phyloP scores from a whole-genome alignment of 2,797 vertebrate genomes.

The Typhlichthys eigenmanni region DNA sequence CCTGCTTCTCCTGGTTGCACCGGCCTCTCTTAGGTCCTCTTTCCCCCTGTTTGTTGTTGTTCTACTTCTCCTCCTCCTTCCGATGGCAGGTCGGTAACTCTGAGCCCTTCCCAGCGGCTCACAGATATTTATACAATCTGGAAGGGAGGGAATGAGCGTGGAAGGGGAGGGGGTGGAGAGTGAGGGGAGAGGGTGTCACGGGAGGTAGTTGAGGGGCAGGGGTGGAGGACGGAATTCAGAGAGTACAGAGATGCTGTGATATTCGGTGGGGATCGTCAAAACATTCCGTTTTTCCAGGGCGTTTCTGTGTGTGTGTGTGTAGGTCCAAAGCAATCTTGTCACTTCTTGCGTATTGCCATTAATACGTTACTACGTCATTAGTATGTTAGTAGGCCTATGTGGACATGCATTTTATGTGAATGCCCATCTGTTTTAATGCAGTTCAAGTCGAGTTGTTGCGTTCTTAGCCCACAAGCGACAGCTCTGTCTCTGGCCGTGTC shows the following conservation, averaged over 20 bases:
- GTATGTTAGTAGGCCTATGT: neutral
- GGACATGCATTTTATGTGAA: neutral
- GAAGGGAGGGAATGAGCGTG: slow-evolving; percentile 51
- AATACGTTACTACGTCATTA: too few relatives aligned
- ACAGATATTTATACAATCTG: slow-evolving; percentile 75
- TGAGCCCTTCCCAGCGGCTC: slow-evolving; percentile 58
- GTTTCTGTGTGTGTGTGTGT: slow-evolving; percentile 6
- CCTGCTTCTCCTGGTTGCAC: neutral
- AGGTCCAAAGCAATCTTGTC: neutral
- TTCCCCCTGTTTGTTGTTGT: slow-evolving; percentile 11
- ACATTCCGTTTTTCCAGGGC: slow-evolving; percentile 1
- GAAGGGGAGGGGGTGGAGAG: slow-evolving; percentile 2
- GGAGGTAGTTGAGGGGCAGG: neutral
- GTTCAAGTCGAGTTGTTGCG: neutral
- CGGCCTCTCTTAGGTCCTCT: slow-evolving; percentile 1
- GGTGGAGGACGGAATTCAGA: slow-evolving; percentile 13
- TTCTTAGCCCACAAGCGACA: neutral
- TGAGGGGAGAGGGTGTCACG: neutral
- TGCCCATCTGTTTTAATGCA: slow-evolving; percentile 5
- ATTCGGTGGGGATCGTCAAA: slow-evolving; percentile 34
- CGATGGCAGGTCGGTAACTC: slow-evolving; percentile 52
- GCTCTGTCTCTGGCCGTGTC: neutral
- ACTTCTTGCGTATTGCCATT: neutral
- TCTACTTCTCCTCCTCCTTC: slow-evolving; percentile 12
- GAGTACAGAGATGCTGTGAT: slow-evolving; percentile 31